Conservation (phyloP, 1,140 invertebrate species). For the Drosophila sp. region DNA sequence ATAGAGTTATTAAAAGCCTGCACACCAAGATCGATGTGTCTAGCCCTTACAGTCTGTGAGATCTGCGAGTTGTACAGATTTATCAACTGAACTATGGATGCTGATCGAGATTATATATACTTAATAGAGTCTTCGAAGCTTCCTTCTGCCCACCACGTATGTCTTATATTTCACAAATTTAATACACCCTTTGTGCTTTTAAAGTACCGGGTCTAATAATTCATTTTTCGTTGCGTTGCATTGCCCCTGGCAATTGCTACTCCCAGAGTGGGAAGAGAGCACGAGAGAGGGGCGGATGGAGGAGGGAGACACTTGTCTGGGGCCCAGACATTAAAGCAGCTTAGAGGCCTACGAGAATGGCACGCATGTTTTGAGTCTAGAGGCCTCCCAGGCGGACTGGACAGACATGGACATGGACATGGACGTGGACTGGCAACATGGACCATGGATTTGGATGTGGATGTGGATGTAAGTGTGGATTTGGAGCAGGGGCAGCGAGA, state of each 20-base stretch:
- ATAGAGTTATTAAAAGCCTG: too few relatives aligned
- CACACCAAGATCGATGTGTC: too few relatives aligned
- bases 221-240: conserved; percentile 74
- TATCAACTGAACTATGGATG: too few relatives aligned
- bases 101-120: too few relatives aligned
- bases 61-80: too few relatives aligned
- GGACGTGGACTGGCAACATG: too few relatives aligned
- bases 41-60: too few relatives aligned
- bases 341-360: conserved; percentile 56
- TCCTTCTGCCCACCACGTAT: too few relatives aligned
- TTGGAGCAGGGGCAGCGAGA: conserved; percentile 11
- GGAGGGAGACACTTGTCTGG: neutral
- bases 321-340: conserved; percentile 19
- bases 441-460: neutral
- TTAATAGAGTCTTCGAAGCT: too few relatives aligned
- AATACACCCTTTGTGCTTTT: too few relatives aligned
- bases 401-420: conserved; percentile 3
- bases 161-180: too few relatives aligned
- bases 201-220: too few relatives aligned
- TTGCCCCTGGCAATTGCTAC: conserved; percentile 68
- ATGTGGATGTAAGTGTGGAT: conserved; percentile 2
- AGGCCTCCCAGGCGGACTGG: conserved; percentile 31
- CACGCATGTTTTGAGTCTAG: conserved; percentile 43
- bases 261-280: conserved; percentile 5
- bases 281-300: conserved; percentile 1